Percentiles rank a stretch among this genome's conserved stretches.
phyloP scores from a whole-genome alignment of 2,113 vertebrate genomes.

The Gadus macrocephalus region DNA sequence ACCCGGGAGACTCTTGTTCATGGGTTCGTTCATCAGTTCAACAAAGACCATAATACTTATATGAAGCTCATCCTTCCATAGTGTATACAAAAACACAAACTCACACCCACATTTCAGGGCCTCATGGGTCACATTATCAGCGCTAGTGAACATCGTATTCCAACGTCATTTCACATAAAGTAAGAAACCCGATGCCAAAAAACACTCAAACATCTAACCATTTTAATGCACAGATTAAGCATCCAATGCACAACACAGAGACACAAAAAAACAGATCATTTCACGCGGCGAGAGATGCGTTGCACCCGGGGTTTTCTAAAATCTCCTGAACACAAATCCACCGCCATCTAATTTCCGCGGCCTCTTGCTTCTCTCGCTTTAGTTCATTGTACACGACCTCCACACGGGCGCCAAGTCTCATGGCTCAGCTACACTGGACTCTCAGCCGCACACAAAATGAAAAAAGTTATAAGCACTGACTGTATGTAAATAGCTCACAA shows the following conservation, averaged over 20 bases:
- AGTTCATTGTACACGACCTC: conserved; percentile 19
- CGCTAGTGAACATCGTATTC: neutral
- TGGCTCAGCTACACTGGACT: conserved; percentile 32
- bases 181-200: conserved; percentile 40
- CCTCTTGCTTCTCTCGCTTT: conserved; percentile 3
- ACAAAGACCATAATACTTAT: no score
- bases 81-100: conserved; percentile 18
- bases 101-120: neutral
- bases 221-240: conserved; percentile 66
- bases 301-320: conserved; percentile 39
- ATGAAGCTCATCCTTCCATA: neutral
- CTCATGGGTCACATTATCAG: conserved; percentile 21
- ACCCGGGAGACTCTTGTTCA: conserved; percentile 34
- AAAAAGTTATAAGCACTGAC: no score
- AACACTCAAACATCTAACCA: conserved; percentile 51
- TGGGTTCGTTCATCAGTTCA: neutral
- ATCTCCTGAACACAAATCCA: conserved; percentile 32
- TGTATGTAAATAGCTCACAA: no score
- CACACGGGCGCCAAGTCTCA: conserved; percentile 54
- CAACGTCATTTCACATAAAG: conserved; percentile 40
- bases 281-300: conserved; percentile 24
- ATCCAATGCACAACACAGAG: conserved; percentile 51
- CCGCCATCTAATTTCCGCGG: conserved; percentile 10
- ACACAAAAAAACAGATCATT: conserved; percentile 35
- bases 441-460: neutral